Conservation (phyloP, 1,140 invertebrate species). For the Aphaenogaster rudis region DNA sequence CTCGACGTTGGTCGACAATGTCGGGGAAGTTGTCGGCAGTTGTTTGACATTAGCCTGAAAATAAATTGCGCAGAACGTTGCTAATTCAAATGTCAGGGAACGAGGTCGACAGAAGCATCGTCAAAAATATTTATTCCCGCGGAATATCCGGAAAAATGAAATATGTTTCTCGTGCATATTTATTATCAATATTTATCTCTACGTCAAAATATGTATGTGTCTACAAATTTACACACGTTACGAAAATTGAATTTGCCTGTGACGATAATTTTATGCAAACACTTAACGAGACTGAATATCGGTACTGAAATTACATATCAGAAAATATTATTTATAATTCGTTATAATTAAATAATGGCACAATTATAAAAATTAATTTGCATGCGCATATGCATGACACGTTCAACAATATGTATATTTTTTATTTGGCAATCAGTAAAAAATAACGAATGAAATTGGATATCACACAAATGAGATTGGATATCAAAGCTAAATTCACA, state of each 20-base stretch:
- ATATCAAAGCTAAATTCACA: conserved; percentile 40
- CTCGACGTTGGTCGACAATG: conserved; percentile 41
- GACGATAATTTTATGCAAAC: neutral
- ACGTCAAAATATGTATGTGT: neutral
- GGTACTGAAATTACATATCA: neutral
- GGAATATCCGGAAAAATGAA: conserved; percentile 1
- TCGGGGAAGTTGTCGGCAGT: conserved; percentile 46
- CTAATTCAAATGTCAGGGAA: conserved; percentile 51
- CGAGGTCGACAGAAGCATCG: conserved; percentile 22
- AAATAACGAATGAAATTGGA: neutral
- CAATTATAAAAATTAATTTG: neutral
- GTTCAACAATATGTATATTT: neutral
- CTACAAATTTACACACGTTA: neutral
- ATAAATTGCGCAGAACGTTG: conserved; percentile 50
- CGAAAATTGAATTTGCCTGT: neutral
- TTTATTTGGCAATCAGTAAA: neutral
- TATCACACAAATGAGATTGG: neutral
- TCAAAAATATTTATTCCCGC: conserved; percentile 26
- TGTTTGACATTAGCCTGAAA: conserved; percentile 54
- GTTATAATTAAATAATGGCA: neutral
- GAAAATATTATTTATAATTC: conserved; percentile 14
- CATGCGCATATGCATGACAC: neutral
- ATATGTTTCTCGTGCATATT: neutral
- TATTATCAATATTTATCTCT: conserved; percentile 40
- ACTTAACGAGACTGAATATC: neutral